Percentiles rank a stretch among this genome's conserved stretches.
These are phyloP conservation scores for Pseudochromis fuscus DNA, from an alignment of 2,797 vertebrate species.

Conservation along the genomic window DNA sequence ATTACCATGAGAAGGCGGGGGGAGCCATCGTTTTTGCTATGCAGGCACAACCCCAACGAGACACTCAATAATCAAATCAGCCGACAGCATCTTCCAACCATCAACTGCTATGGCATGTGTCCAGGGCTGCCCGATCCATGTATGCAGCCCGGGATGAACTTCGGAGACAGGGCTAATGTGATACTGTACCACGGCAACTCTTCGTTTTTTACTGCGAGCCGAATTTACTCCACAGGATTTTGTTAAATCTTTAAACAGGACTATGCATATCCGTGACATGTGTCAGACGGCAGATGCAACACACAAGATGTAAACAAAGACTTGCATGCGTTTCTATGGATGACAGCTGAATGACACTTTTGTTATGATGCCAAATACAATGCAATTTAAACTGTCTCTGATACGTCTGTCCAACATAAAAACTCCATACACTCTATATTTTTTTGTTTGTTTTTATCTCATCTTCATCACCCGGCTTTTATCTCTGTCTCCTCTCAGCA, in stretches of 20 bases:
- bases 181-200: conserved; percentile 35
- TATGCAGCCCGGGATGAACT: conserved; percentile 55
- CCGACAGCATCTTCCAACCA: conserved; percentile 84
- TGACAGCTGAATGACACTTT: conserved; percentile 64
- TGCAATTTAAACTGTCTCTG: conserved; percentile 44
- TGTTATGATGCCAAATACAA: conserved; percentile 44
- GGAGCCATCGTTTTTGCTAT: conserved; percentile 46
- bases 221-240: conserved; percentile 35
- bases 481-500: conserved; percentile 56
- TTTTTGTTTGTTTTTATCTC: conserved; percentile 48
- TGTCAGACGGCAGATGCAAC: conserved; percentile 32
- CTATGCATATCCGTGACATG: conserved; percentile 43
- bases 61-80: conserved; percentile 81
- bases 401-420: conserved; percentile 26
- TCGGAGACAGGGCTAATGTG: conserved; percentile 46
- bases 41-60: conserved; percentile 61
- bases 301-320: conserved; percentile 47
- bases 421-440: conserved; percentile 32
- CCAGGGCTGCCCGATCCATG: conserved; percentile 62
- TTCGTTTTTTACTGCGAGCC: conserved; percentile 10
- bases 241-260: conserved; percentile 55
- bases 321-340: conserved; percentile 24
- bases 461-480: conserved; percentile 55
- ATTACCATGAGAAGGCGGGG: conserved; percentile 55
- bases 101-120: conserved; percentile 81